These are phyloP conservation scores for Pristis pectinata DNA, from an alignment of 2,797 vertebrate species.

Conservation along the genomic window DNA sequence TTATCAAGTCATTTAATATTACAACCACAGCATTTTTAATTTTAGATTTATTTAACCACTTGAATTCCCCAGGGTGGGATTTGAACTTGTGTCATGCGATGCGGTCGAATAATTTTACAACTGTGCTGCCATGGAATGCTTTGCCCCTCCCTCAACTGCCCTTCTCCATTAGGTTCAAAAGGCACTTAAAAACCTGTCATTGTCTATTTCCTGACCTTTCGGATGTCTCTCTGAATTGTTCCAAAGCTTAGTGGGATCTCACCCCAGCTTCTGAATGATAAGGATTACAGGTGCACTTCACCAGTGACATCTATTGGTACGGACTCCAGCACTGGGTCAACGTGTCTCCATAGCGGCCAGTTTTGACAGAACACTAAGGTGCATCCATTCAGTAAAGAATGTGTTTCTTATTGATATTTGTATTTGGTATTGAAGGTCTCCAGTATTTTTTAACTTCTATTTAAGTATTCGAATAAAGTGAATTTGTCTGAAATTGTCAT, in stretches of 20 bases:
- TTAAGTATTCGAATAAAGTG: constrained; percentile 35
- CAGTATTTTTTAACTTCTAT: constrained; percentile 1
- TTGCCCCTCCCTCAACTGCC: neutral
- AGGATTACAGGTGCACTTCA: neutral
- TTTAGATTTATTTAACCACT: too few relatives aligned
- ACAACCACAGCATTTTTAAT: too few relatives aligned
- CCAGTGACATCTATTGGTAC: too few relatives aligned
- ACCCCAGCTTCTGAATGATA: neutral
- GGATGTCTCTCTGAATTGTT: too few relatives aligned
- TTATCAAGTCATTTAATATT: too few relatives aligned
- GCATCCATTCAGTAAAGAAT: neutral
- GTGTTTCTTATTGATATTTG: constrained; percentile 5
- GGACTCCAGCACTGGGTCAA: neutral
- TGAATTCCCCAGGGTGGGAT: too few relatives aligned
- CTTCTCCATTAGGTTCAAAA: neutral
- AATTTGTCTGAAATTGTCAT: neutral
- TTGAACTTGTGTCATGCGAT: too few relatives aligned
- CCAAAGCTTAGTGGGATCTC: neutral
- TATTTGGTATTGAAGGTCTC: constrained; percentile 26
- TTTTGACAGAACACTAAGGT: neutral
- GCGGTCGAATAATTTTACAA: too few relatives aligned
- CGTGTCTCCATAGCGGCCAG: neutral
- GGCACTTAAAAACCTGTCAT: neutral
- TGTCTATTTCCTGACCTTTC: neutral
- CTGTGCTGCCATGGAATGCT: neutral